phyloP scores from a whole-genome alignment of 2,113 vertebrate species.

The Nymphicus hollandicus region DNA sequence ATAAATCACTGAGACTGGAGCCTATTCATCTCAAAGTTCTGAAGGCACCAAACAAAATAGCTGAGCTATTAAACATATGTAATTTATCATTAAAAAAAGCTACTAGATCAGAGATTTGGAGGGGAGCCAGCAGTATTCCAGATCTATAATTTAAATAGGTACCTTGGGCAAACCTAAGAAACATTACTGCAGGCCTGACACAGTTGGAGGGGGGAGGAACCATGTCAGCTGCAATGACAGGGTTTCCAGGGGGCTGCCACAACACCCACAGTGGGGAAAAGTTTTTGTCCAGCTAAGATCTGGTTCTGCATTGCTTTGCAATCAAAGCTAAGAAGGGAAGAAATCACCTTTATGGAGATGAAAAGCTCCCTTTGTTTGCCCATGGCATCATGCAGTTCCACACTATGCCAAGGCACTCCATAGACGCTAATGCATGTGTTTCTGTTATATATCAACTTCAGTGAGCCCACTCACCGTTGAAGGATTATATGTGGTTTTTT shows the following conservation, averaged over 20 bases:
- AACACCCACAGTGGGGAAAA: background rate
- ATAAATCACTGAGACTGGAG: conserved; percentile 74
- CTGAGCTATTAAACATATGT: conserved; percentile 70
- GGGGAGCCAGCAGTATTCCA: conserved; percentile 23
- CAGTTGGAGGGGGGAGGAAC: background rate
- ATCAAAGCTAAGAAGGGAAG: background rate
- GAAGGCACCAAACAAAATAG: conserved; percentile 74
- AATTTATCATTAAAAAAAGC: conserved; percentile 71
- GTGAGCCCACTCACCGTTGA: background rate
- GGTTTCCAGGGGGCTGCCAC: background rate
- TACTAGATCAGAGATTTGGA: conserved; percentile 64
- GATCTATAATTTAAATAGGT: conserved; percentile 59
- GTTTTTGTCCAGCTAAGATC: background rate
- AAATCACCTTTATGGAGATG: background rate
- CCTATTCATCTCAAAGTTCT: conserved; percentile 72
- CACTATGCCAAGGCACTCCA: background rate
- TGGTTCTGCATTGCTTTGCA: background rate
- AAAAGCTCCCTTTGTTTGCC: background rate
- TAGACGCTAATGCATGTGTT: background rate
- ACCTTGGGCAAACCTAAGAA: background rate
- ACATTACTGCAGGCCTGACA: background rate
- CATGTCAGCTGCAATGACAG: background rate
- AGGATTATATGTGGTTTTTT: background rate
- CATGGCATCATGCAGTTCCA: background rate
- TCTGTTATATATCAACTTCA: background rate